Percentiles rank a stretch among this genome's conserved stretches.
phyloP scores from a whole-genome alignment of 2,888 invertebrate species.

The Spodoptera exigua region DNA sequence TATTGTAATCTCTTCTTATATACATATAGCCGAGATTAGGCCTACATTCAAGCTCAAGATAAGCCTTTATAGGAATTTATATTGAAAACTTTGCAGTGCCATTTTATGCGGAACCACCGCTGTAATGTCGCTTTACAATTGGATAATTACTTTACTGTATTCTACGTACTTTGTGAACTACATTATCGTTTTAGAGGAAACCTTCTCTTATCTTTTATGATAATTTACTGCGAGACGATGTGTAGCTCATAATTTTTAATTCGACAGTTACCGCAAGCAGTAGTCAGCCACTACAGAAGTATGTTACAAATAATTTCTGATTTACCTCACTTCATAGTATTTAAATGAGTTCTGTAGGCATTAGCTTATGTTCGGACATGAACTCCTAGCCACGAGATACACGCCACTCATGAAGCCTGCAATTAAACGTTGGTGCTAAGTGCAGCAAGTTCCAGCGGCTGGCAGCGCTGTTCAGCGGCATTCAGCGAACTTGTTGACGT shows the following conservation, averaged over 20 bases:
- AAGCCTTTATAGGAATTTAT: constrained; percentile 50
- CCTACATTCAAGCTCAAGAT: constrained; percentile 36
- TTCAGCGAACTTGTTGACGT: constrained; percentile 62
- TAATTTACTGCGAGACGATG: no score
- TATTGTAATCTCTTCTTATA: constrained; percentile 54
- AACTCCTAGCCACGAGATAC: constrained; percentile 17
- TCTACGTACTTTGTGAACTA: background rate
- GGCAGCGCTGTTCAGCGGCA: constrained; percentile 33
- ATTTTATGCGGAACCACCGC: constrained; percentile 31
- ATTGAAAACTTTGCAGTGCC: constrained; percentile 49
- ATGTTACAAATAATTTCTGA: no score
- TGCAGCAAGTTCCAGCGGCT: constrained; percentile 43
- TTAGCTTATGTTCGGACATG: no score
- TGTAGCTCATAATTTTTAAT: no score
- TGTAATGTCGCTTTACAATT: constrained; percentile 35
- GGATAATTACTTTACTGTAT: constrained; percentile 30
- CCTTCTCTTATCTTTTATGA: no score
- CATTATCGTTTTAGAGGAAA: no score
- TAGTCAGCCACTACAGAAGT: no score
- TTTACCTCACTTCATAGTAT: no score
- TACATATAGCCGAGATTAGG: constrained; percentile 41
- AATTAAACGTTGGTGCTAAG: constrained; percentile 47
- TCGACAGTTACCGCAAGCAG: no score
- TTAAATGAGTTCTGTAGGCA: no score
- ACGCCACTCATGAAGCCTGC: constrained; percentile 33